Evolutionary conservation across 2,113 vertebrate species (phyloP), one percentile per base, ranked within the genome.

Genomic region (Onychostoma macrolepis): DNA sequence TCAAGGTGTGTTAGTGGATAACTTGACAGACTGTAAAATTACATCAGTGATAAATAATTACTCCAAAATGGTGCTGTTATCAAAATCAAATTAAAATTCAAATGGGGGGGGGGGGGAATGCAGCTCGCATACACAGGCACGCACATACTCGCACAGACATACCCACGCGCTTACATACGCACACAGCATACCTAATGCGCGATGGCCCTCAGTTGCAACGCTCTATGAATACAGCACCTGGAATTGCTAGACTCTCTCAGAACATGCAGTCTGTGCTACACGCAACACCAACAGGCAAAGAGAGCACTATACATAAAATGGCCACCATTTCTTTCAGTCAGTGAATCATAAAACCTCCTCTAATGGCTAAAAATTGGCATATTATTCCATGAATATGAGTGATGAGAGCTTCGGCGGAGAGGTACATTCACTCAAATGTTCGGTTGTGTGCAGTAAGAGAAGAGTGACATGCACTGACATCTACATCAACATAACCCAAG

Each of bases 31-130:
- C 85, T 82, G 80, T 85, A 87, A 75, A 85, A 90, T 89, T 89
- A 86, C 75, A 88, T 87, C 50, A 87, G 86, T 87, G 50, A 79
- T 89, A 87, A 87, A 83, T 89, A 89, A 87, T 87, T 87, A 85
- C 85, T 87, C 69, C 78, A 83, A 63, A 88, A 89, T 87, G 80
- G 58, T 24, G 41, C 28, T 81, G 48, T 85, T 88, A 88, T 87
- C 85, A 89, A 89, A 86, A 77, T 84, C 83, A 83, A 80, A 83
- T 89, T 83, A 78, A 87, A 85, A 90, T 84, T 87, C 56, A 86
- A 80, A 84, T 78, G 48, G 48, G 58, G 43, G 33, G 48, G 77
- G 41, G 19, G 76, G 17, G 41, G 71, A 78, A 77, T 45, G 86
- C 85, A 71, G 74, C 28, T 65, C 8, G 43, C 83, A 87, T 74